Evolutionary conservation across 2,113 vertebrate species (phyloP).

Genomic region (Corythaixoides concolor): DNA sequence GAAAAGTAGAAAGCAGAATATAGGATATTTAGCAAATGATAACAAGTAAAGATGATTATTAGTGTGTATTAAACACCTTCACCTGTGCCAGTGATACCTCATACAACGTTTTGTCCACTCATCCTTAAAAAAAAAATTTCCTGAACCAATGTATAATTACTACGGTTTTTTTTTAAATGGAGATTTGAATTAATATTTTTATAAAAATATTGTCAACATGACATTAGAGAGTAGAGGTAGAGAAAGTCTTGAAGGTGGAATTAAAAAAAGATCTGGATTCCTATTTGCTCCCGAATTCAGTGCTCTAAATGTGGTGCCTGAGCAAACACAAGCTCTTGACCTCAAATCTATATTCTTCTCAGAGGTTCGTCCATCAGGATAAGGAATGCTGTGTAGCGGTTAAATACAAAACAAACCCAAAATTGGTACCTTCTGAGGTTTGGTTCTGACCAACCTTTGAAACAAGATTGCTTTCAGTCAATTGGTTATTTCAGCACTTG

Average conservation of each 20-base stretch:
- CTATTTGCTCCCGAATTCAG: constrained; percentile 43
- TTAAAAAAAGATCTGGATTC: constrained; percentile 35
- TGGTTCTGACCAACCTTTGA: constrained; percentile 42
- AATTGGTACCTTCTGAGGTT: constrained; percentile 59
- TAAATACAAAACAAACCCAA: constrained; percentile 30
- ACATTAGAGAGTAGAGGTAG: neutral
- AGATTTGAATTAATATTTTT: constrained; percentile 35
- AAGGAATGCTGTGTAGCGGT: constrained; percentile 1
- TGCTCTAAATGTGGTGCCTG: constrained; percentile 40
- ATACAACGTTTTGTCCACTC: neutral
- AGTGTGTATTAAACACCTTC: neutral
- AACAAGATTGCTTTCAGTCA: constrained; percentile 60
- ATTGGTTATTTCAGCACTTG: constrained; percentile 66
- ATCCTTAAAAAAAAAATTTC: constrained; percentile 14
- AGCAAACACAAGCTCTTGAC: constrained; percentile 22
- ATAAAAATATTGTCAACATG: constrained; percentile 41
- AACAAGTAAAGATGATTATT: neutral
- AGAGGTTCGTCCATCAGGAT: neutral
- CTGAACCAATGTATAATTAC: constrained; percentile 33
- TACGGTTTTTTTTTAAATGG: neutral
- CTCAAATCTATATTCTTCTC: constrained; percentile 47
- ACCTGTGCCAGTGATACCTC: neutral
- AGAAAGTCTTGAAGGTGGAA: constrained; percentile 38
- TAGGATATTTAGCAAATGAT: constrained; percentile 31
- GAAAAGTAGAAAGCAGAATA: constrained; percentile 37